These are phyloP conservation scores for Poeciliopsis prolifica DNA, from an alignment of 2,113 vertebrate species.

Conservation along the genomic window DNA sequence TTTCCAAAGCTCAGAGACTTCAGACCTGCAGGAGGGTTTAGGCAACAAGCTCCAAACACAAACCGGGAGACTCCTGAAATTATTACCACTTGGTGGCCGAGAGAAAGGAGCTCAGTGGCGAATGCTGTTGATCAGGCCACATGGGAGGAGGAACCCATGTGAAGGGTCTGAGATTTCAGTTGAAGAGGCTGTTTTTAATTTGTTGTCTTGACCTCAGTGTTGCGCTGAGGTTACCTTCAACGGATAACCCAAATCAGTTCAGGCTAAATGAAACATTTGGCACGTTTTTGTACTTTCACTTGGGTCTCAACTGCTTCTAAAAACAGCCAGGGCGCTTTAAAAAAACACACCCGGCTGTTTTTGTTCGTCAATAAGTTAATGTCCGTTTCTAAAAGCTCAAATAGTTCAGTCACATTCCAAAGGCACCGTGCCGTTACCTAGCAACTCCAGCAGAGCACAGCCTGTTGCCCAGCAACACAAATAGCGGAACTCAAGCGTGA, in stretches of 20 bases:
- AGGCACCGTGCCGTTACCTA: too few relatives aligned
- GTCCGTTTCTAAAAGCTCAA: too few relatives aligned
- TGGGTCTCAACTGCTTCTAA: too few relatives aligned
- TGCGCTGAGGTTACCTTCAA: not conserved
- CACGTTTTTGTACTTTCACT: too few relatives aligned
- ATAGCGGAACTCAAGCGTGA: too few relatives aligned
- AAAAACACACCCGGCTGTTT: too few relatives aligned
- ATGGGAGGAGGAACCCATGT: constrained; percentile 15
- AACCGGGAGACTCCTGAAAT: constrained; percentile 19
- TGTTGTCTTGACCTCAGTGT: constrained; percentile 17
- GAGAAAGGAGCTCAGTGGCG: not conserved
- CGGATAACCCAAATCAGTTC: not conserved
- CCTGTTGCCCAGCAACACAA: too few relatives aligned
- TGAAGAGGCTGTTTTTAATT: constrained; percentile 18
- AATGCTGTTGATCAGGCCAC: constrained; percentile 37
- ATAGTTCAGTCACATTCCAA: too few relatives aligned
- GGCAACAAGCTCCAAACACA: constrained; percentile 12
- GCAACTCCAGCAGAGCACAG: too few relatives aligned
- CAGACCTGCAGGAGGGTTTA: constrained; percentile 31
- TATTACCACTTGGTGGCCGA: constrained; percentile 17
- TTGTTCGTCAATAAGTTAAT: too few relatives aligned
- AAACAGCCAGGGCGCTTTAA: too few relatives aligned
- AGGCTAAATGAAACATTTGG: not conserved
- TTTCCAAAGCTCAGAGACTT: constrained; percentile 34
- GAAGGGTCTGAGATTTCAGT: constrained; percentile 22